Base-by-base conservation (phyloP, 2,797 vertebrate genomes). In the Australoheros facetus region DNA sequence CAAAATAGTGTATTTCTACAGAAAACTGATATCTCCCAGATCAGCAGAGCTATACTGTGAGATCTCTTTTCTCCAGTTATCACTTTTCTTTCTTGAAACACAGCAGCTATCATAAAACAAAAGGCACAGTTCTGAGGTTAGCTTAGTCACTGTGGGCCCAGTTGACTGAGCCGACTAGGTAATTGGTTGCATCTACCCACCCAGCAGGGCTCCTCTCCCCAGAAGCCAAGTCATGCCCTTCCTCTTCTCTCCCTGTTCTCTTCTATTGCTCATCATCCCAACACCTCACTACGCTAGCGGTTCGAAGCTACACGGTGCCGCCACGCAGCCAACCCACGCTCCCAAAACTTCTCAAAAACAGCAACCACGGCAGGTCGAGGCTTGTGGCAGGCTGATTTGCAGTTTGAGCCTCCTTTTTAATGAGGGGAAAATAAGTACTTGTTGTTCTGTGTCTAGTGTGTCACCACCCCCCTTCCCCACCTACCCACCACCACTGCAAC, bases 351-450 rank as follows among this genome's bases (percentile, higher is more conserved):
- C 88, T 83, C 89, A 54, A 86, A 86, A 93, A 88, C 88, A 93
- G 74, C 83, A 73, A 82, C 83, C 60, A 51, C 91, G 88, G 91
- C 92, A 91, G 90, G 93, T 93, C 82, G 87, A 87, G 91, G 89
- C 93, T 93, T 93, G 93, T 93, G 90, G 90, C 89, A 77, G 89
- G 77, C 90, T 92, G 91, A 93, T 91, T 93, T 91, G 82, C 90
- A 92, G 92, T 85, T 89, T 77, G 84, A 90, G 90, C 86, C 84
- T 92, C 73, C 66, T 85, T 90, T 90, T 93, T 94, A 94, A 94
- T 94, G 92, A 93, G 93, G 85, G 90, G 89, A 92, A 93, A 94
- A 94, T 88, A 91, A 92, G 87, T 83, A 90, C 87, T 91, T 93
- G 91, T 92, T 93, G 88, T 93, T 89, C 75, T 85, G 85, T 89